Conservation (phyloP, 1,140 invertebrate species). For the honey bee (Apis mellifera) region Amel_HAv3.1 CM009942.2:9854501-9855000, state of each 20-base stretch:
- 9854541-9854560: constrained; percentile 53
- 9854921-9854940: constrained; percentile 35
- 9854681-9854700: neutral
- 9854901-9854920: constrained; percentile 24
- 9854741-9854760: too few species aligned
- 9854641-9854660: neutral
- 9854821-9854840: neutral
- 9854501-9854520: constrained; percentile 33
- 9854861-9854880: constrained; percentile 22
- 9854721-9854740: neutral
- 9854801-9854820: neutral
- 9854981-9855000: constrained; percentile 31
- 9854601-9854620: constrained; percentile 45
- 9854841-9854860: constrained; percentile 19
- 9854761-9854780: neutral
- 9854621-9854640: constrained; percentile 7
- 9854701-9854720: neutral
- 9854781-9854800: too few species aligned
- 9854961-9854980: constrained; percentile 52
- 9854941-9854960: constrained; percentile 53
- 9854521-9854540: constrained; percentile 16
- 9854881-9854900: constrained; percentile 29
- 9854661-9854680: neutral
- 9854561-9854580: constrained; percentile 65
- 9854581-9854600: constrained; percentile 65